phyloP scores from a whole-genome alignment of 2,113 vertebrate species.

The Pseudorhombus dupliciocellatus region DNA sequence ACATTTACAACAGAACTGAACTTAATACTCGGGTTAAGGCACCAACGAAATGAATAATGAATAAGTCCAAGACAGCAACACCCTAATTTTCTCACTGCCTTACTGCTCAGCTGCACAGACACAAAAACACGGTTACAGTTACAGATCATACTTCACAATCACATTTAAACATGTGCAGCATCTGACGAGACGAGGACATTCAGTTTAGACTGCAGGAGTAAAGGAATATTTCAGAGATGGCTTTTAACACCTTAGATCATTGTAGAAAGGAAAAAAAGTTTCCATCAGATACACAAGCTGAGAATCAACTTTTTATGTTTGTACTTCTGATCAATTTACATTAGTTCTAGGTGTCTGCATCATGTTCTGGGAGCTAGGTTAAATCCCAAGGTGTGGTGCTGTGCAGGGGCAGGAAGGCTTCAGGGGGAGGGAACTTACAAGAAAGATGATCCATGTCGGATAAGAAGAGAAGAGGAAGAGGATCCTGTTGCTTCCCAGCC shows the following conservation, averaged over 20 bases:
- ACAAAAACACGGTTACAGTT: conserved; percentile 23
- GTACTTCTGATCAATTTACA: not conserved
- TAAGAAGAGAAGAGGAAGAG: conserved; percentile 24
- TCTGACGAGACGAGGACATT: too few relatives aligned
- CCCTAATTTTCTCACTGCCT: conserved; percentile 23
- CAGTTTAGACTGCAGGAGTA: conserved; percentile 18
- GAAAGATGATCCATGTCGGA: conserved; percentile 4
- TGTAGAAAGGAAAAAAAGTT: not conserved
- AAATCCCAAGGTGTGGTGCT: conserved; percentile 22
- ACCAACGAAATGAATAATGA: conserved; percentile 72
- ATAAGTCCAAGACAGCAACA: conserved; percentile 51
- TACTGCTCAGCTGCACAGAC: too few relatives aligned
- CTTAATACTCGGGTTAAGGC: conserved; percentile 76
- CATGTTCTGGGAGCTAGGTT: too few relatives aligned
- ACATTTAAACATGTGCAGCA: conserved; percentile 54
- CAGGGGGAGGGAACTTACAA: conserved; percentile 13
- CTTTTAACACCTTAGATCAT: not conserved
- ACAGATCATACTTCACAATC: conserved; percentile 45
- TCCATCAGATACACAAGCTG: conserved; percentile 19
- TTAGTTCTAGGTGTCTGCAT: too few relatives aligned
- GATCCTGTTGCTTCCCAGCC: not conserved
- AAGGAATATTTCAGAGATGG: conserved; percentile 21
- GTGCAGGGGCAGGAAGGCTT: conserved; percentile 19
- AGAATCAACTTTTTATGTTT: conserved; percentile 4
- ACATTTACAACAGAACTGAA: conserved; percentile 42